Conservation (phyloP, 2,888 invertebrate genomes). For the Dascillus cervinus region DNA sequence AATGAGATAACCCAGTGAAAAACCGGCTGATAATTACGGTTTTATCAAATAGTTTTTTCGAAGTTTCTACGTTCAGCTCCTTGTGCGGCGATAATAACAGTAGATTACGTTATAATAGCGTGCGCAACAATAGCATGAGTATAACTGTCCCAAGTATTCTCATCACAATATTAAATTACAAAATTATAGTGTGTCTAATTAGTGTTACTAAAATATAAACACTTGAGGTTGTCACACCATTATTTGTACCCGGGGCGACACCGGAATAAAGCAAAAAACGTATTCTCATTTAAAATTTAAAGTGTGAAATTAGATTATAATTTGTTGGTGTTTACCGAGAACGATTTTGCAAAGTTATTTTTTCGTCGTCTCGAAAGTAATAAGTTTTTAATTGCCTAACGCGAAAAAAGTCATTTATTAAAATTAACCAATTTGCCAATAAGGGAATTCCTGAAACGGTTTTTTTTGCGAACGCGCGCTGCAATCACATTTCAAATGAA, state of each 20-base stretch:
- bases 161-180: constrained; percentile 10
- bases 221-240: constrained; percentile 8
- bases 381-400: no score
- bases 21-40: not conserved
- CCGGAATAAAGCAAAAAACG: constrained; percentile 6
- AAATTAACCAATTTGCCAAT: no score
- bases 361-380: no score
- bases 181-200: constrained; percentile 6
- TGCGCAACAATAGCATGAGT: constrained; percentile 12
- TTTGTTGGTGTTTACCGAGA: constrained; percentile 7
- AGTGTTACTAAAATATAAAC: constrained; percentile 4
- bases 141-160: constrained; percentile 12
- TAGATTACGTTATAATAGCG: constrained; percentile 12
- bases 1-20: not conserved
- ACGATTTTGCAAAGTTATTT: no score
- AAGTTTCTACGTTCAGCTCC: not conserved
- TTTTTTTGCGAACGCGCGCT: no score
- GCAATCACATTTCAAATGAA: constrained; percentile 8
- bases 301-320: constrained; percentile 10
- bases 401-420: no score
- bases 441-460: no score
- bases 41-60: not conserved
- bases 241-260: constrained; percentile 7
- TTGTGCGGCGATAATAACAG: not conserved
- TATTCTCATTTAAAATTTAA: constrained; percentile 8